Conservation (phyloP, 2,888 invertebrate species). For the Venusia cambrica region DNA sequence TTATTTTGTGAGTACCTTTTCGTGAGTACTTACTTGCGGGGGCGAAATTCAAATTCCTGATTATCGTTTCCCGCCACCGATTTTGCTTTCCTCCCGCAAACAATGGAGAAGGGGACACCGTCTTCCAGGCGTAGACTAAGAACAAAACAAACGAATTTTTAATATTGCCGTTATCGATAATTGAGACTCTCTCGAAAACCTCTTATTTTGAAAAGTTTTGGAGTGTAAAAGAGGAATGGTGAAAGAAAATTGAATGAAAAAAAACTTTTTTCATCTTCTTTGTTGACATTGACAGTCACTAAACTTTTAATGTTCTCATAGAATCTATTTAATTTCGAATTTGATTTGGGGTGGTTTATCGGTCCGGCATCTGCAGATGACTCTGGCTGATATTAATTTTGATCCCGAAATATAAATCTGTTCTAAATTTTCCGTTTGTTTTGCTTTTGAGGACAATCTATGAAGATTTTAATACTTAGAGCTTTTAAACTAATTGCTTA, state of each 20-base stretch:
- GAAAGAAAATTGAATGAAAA: slow-evolving; percentile 76
- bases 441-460: too few species aligned
- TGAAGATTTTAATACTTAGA: too few species aligned
- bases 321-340: slow-evolving; percentile 77
- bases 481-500: too few species aligned
- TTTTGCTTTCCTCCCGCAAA: slow-evolving; percentile 72
- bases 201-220: slow-evolving; percentile 79
- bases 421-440: slow-evolving; percentile 12
- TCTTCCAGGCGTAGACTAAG: slow-evolving; percentile 68
- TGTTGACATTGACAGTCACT: slow-evolving; percentile 79
- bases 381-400: slow-evolving; percentile 57
- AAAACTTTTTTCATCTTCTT: slow-evolving; percentile 81
- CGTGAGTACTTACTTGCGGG: slow-evolving; percentile 61
- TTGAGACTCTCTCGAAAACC: slow-evolving; percentile 78
- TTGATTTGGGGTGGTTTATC: slow-evolving; percentile 64
- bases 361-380: slow-evolving; percentile 66
- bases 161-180: slow-evolving; percentile 81
- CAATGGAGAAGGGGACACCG: slow-evolving; percentile 74
- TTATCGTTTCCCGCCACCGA: slow-evolving; percentile 70
- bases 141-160: slow-evolving; percentile 82
- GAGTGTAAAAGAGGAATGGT: slow-evolving; percentile 76
- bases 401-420: slow-evolving; percentile 19
- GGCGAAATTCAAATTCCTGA: slow-evolving; percentile 77
- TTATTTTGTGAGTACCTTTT: slow-evolving; percentile 68
- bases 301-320: slow-evolving; percentile 76